Conservation (phyloP, 2,797 vertebrate species). For the Mormyrops attenuatus region DNA sequence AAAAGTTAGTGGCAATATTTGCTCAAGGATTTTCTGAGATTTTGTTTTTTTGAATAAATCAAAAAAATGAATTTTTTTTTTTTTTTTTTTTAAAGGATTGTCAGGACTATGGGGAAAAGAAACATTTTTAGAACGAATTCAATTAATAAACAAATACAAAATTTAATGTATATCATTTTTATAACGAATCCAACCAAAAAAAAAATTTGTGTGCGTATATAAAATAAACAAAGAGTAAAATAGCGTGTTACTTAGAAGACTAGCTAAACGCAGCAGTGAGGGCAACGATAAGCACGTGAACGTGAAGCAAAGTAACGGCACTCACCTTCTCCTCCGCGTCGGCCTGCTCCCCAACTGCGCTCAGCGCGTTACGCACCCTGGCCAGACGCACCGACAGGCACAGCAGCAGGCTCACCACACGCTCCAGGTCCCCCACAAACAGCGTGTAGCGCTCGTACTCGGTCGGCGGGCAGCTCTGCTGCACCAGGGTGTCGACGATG, state of each 20-base stretch:
- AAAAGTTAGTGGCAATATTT: not conserved
- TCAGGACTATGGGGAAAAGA: not conserved
- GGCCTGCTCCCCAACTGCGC: conserved; percentile 58
- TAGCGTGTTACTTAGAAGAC: not conserved
- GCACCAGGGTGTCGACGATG: conserved; percentile 60
- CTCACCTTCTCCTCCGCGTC: conserved; percentile 85
- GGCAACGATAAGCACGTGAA: not conserved
- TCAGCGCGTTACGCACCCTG: conserved; percentile 79
- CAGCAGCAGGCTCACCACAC: conserved; percentile 86
- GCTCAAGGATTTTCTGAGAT: not conserved
- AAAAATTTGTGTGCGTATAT: not conserved
- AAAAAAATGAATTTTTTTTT: too few relatives aligned
- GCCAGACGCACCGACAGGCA: conserved; percentile 83
- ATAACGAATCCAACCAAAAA: not conserved
- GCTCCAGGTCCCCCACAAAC: conserved; percentile 87
- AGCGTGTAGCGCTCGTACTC: conserved; percentile 78
- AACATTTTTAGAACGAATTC: not conserved
- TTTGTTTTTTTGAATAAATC: not conserved
- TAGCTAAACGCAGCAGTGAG: not conserved
- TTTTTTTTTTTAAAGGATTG: not conserved
- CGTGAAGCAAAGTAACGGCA: not conserved
- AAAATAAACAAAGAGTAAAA: not conserved
- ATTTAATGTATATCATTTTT: not conserved
- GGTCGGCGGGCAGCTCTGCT: conserved; percentile 59
- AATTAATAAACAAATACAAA: not conserved